Evolutionary conservation across 2,888 invertebrate genomes (phyloP).

Genomic region (Drosophila niveifrons): DNA sequence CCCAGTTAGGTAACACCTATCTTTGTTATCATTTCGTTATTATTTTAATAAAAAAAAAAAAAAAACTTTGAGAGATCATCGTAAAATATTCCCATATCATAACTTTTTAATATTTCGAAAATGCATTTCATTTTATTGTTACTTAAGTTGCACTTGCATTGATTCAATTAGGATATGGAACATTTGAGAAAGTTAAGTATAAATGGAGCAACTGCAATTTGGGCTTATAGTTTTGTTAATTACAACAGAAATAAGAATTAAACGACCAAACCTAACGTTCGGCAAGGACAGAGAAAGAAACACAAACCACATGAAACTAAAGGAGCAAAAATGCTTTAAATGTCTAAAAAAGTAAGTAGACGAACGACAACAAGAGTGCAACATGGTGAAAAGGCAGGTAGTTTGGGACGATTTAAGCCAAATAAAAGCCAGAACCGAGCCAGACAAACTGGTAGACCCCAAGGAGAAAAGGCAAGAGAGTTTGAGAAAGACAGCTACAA

Average conservation of each 20-base stretch:
- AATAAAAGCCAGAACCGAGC: conserved; percentile 58
- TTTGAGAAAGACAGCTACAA: too few relatives aligned
- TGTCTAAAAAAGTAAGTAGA: conserved; percentile 58
- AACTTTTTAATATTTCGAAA: too few relatives aligned
- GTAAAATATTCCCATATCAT: too few relatives aligned
- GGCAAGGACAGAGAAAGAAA: conserved; percentile 1
- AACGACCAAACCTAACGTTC: conserved; percentile 51
- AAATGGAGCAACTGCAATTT: conserved; percentile 25
- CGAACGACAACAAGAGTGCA: conserved; percentile 46
- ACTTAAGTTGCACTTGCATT: too few relatives aligned
- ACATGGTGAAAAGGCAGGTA: conserved; percentile 42
- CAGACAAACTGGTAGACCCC: conserved; percentile 35
- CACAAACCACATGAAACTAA: background rate
- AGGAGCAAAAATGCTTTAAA: background rate
- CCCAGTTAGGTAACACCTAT: too few relatives aligned
- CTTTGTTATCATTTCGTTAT: too few relatives aligned
- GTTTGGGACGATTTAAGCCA: conserved; percentile 66
- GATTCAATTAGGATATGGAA: too few relatives aligned
- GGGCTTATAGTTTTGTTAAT: conserved; percentile 67
- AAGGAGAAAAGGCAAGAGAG: conserved; percentile 17
- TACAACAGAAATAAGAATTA: conserved; percentile 64
- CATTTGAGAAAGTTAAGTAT: too few relatives aligned
- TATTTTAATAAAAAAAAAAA: too few relatives aligned
- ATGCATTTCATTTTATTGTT: too few relatives aligned
- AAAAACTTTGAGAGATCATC: too few relatives aligned